A percentile compares a stretch with the other conserved stretches of the same genome.
These are phyloP conservation scores for Leptarthrus brevirostris DNA, from an alignment of 2,888 invertebrate species.

Conservation along the genomic window DNA sequence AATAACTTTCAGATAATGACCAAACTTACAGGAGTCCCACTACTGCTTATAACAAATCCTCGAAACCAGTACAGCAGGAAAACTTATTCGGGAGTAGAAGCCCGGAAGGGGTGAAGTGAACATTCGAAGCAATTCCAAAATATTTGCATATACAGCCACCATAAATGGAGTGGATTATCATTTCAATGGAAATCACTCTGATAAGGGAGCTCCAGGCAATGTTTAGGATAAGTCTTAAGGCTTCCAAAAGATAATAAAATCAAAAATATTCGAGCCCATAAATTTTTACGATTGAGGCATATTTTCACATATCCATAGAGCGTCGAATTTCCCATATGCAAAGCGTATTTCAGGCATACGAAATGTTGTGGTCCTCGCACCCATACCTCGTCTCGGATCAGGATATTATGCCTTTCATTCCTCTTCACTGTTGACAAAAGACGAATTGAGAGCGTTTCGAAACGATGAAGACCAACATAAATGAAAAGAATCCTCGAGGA, in stretches of 20 bases:
- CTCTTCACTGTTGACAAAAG: slow-evolving; percentile 1
- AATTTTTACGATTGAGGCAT: slow-evolving; percentile 53
- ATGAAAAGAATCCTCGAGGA: background rate
- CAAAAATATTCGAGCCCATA: slow-evolving; percentile 53
- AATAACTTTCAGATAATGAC: slow-evolving; percentile 44
- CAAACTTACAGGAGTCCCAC: slow-evolving; percentile 27
- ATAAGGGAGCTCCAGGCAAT: slow-evolving; percentile 23
- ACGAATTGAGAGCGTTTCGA: background rate
- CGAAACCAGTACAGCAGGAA: background rate
- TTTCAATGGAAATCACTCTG: slow-evolving; percentile 54
- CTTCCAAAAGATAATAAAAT: slow-evolving; percentile 49
- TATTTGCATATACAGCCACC: slow-evolving; percentile 39
- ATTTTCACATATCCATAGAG: slow-evolving; percentile 51
- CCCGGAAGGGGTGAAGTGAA: slow-evolving; percentile 23
- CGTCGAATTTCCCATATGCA: slow-evolving; percentile 27
- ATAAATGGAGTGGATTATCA: slow-evolving; percentile 52
- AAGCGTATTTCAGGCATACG: background rate
- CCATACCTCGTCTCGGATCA: background rate
- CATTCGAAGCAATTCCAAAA: slow-evolving; percentile 17
- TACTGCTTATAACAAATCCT: slow-evolving; percentile 10
- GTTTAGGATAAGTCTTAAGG: slow-evolving; percentile 7
- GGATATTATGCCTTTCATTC: background rate
- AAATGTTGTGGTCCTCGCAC: background rate
- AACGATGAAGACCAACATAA: background rate
- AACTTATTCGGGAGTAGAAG: slow-evolving; percentile 16